Percentiles rank a stretch among this genome's conserved stretches.
Conservation (phyloP, 2,888 invertebrate genomes). For the Tupiocoris notatus region DNA sequence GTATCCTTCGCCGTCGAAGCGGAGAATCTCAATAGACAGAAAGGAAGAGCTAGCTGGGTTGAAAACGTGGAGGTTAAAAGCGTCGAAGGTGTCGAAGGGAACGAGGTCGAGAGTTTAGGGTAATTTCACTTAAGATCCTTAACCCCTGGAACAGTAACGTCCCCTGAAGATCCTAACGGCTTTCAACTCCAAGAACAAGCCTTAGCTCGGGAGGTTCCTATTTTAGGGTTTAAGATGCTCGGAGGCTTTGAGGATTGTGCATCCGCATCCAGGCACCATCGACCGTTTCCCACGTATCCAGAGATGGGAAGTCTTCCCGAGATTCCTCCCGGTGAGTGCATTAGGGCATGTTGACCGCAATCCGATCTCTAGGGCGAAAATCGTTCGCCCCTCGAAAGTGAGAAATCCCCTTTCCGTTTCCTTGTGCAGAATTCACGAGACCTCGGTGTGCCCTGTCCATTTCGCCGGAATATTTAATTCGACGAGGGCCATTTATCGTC, state of each 20-base stretch:
- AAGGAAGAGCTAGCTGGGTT: neutral
- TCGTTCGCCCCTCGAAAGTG: neutral
- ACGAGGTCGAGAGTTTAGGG: constrained; percentile 7
- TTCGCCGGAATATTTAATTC: constrained; percentile 3
- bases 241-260: neutral
- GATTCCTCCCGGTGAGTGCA: constrained; percentile 26
- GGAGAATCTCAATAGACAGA: neutral
- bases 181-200: neutral
- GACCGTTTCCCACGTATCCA: neutral
- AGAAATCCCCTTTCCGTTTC: neutral
- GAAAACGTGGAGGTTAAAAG: neutral
- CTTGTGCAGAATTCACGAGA: constrained; percentile 33
- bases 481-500: constrained; percentile 15
- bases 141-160: constrained; percentile 27
- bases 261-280: neutral
- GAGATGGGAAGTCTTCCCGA: neutral
- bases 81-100: constrained; percentile 7
- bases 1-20: neutral
- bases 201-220: constrained; percentile 22
- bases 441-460: constrained; percentile 28
- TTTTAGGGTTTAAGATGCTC: neutral
- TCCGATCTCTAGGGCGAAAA: constrained; percentile 37
- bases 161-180: neutral
- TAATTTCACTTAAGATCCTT: constrained; percentile 35
- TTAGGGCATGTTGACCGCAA: constrained; percentile 35